Conservation (phyloP, 1,140 invertebrate species). For the Lepidurus arcticus region DNA sequence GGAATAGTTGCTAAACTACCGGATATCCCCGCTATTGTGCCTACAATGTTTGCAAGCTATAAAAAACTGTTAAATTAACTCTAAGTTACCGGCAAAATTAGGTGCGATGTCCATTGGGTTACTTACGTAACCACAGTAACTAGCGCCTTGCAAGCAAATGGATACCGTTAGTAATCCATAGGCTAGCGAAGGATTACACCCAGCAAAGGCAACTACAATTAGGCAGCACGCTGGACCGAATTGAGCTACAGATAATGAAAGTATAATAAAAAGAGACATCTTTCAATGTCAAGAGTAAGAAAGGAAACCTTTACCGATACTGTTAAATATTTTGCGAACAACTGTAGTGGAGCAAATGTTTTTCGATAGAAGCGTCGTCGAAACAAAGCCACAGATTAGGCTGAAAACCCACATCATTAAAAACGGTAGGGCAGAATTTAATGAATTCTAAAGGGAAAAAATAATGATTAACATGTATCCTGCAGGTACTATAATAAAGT, state of each 20-base stretch:
- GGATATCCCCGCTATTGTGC: slow-evolving; percentile 52
- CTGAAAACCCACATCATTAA: slow-evolving; percentile 53
- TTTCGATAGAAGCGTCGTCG: slow-evolving; percentile 47
- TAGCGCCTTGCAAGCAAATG: slow-evolving; percentile 34
- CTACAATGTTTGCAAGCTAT: slow-evolving; percentile 28
- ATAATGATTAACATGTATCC: not conserved
- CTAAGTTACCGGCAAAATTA: slow-evolving; percentile 26
- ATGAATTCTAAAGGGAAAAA: slow-evolving; percentile 31
- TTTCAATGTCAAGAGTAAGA: not conserved
- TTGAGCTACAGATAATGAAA: slow-evolving; percentile 35
- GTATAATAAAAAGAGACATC: not conserved
- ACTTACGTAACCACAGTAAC: slow-evolving; percentile 33
- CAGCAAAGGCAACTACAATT: slow-evolving; percentile 37
- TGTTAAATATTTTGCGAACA: slow-evolving; percentile 64
- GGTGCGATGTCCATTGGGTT: slow-evolving; percentile 35
- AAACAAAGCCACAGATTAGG: slow-evolving; percentile 44
- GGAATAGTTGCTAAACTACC: slow-evolving; percentile 53
- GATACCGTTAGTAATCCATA: slow-evolving; percentile 28
- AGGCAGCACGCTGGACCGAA: slow-evolving; percentile 37
- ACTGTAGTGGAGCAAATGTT: slow-evolving; percentile 58
- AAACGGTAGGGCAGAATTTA: slow-evolving; percentile 35
- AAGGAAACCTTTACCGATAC: slow-evolving; percentile 50
- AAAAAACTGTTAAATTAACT: not conserved
- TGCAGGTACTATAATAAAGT: no score
- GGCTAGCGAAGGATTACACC: slow-evolving; percentile 35